These are phyloP conservation scores for Gymnogyps californianus DNA, from an alignment of 2,113 vertebrate genomes.

Conservation along the genomic window DNA sequence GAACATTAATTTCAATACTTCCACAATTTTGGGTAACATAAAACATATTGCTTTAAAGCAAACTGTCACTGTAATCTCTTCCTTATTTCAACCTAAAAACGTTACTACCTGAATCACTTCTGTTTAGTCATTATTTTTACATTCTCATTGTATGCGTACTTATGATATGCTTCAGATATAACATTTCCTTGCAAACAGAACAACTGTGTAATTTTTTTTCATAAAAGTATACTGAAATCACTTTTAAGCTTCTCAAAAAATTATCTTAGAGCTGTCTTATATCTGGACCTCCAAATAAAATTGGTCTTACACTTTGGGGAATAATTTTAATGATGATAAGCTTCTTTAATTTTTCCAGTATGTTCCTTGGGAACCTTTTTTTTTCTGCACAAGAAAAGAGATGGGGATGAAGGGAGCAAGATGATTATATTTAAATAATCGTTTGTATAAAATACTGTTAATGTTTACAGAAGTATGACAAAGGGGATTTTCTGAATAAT, in stretches of 20 bases:
- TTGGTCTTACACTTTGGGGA: background rate
- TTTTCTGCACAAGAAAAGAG: background rate
- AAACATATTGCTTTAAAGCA: background rate
- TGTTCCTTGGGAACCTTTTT: background rate
- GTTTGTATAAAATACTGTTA: slow-evolving; percentile 5
- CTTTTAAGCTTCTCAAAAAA: background rate
- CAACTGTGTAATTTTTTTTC: background rate
- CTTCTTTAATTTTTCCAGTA: background rate
- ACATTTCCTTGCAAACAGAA: background rate
- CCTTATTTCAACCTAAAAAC: background rate
- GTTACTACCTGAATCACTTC: background rate
- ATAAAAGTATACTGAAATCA: background rate
- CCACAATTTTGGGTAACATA: background rate
- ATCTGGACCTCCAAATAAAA: background rate
- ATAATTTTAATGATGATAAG: background rate
- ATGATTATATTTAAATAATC: background rate
- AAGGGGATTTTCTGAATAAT: slow-evolving; percentile 51
- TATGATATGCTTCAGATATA: background rate
- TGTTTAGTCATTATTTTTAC: background rate
- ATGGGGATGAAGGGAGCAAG: background rate
- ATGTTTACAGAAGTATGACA: background rate
- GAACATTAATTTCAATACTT: background rate
- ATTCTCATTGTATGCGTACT: background rate
- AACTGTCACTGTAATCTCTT: background rate
- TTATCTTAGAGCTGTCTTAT: background rate